A percentile compares a stretch with the other conserved stretches of the same genome.
These are phyloP conservation scores for Sinocyclocheilus maitianheensis DNA, from an alignment of 2,113 vertebrate species.

Conservation along the genomic window DNA sequence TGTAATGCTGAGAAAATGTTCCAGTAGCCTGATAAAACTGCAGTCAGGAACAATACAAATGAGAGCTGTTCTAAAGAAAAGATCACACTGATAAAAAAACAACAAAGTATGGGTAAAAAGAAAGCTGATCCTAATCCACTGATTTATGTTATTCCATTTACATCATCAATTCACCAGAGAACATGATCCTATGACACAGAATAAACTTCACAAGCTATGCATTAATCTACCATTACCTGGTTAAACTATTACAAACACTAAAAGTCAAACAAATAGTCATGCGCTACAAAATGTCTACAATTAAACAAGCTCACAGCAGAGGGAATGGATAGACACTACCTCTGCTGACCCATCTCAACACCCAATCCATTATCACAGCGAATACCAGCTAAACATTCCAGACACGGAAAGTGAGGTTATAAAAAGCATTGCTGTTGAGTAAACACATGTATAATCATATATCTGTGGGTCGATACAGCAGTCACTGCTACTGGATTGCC, in stretches of 20 bases:
- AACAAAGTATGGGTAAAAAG: neutral
- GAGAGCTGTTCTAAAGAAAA: neutral
- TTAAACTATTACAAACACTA: conserved; percentile 58
- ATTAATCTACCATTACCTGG: conserved; percentile 52
- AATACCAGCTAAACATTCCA: conserved; percentile 66
- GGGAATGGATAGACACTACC: conserved; percentile 65
- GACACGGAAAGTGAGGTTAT: conserved; percentile 72
- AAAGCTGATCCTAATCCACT: conserved; percentile 21
- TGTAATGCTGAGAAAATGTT: conserved; percentile 58
- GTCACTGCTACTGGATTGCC: neutral
- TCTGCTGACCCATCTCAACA: conserved; percentile 73
- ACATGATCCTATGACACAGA: neutral
- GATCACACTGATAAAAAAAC: neutral
- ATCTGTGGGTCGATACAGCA: conserved; percentile 39
- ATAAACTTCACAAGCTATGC: too few relatives aligned
- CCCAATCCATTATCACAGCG: conserved; percentile 76
- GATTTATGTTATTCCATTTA: conserved; percentile 18
- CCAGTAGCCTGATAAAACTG: conserved; percentile 23
- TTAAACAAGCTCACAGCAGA: conserved; percentile 46
- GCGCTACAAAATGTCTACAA: conserved; percentile 20
- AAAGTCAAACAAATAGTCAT: too few relatives aligned
- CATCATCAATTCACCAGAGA: neutral
- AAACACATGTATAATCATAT: conserved; percentile 53
- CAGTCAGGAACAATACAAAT: neutral
- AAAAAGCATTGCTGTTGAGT: conserved; percentile 68